These are phyloP conservation scores for Saccostrea echinata DNA, from an alignment of 1,140 invertebrate genomes.

Conservation along the genomic window DNA sequence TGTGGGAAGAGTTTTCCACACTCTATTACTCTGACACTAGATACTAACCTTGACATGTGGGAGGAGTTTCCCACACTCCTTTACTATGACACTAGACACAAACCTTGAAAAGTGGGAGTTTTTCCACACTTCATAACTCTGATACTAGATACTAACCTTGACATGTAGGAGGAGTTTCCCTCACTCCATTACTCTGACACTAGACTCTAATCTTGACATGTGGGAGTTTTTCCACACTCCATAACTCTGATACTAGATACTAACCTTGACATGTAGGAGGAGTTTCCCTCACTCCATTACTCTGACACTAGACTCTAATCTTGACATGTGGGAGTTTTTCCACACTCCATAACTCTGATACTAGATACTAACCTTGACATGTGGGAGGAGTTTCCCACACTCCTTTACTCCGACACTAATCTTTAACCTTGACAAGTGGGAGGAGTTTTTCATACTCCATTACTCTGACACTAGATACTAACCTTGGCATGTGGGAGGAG, in stretches of 20 bases:
- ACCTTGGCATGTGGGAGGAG: not conserved
- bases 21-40: not conserved
- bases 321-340: conserved; percentile 37
- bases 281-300: conserved; percentile 50
- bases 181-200: not conserved
- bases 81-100: conserved; percentile 49
- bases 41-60: conserved; percentile 53
- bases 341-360: conserved; percentile 24
- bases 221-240: not conserved
- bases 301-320: conserved; percentile 38
- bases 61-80: conserved; percentile 51
- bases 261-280: conserved; percentile 57
- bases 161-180: not conserved
- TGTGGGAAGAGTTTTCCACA: not conserved
- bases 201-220: not conserved
- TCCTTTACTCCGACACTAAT: not conserved
- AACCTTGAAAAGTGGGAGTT: not conserved
- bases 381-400: not conserved
- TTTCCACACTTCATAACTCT: not conserved
- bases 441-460: no score
- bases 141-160: not conserved
- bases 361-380: not conserved
- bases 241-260: not conserved
- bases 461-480: not conserved
- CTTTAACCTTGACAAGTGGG: not conserved